Percentiles rank a stretch among this genome's conserved stretches.
Evolutionary conservation across 2,888 invertebrate genomes (phyloP).

Genomic region (Drosophila niveifrons): DNA sequence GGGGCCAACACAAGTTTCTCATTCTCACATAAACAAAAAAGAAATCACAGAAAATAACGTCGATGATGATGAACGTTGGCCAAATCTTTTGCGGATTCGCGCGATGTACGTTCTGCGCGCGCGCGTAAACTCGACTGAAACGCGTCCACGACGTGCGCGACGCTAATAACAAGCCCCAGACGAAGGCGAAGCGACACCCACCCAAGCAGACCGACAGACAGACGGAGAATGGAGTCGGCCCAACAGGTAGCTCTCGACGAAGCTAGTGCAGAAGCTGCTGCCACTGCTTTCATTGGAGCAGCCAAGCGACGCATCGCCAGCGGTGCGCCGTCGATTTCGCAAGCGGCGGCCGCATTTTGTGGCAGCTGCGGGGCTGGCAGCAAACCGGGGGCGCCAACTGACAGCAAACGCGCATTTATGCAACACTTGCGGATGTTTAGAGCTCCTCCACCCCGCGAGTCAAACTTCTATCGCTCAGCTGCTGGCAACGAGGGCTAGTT

Average conservation of each 20-base stretch:
- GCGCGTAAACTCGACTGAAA: constrained; percentile 75
- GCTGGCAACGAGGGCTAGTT: constrained; percentile 1
- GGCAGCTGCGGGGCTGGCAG: constrained; percentile 1
- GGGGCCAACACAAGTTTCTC: constrained; percentile 40
- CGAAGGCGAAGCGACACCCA: constrained; percentile 28
- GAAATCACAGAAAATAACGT: constrained; percentile 9
- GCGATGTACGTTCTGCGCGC: constrained; percentile 66
- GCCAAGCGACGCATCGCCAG: constrained; percentile 76
- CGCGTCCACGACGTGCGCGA: constrained; percentile 56
- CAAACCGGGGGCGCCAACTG: constrained; percentile 17
- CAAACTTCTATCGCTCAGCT: neutral
- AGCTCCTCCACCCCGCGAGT: constrained; percentile 27
- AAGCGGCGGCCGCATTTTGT: constrained; percentile 41
- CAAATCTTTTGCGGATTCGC: constrained; percentile 20
- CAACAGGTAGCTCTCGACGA: neutral
- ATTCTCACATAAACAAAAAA: constrained; percentile 44
- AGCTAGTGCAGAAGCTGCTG: constrained; percentile 8
- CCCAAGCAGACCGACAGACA: constrained; percentile 3
- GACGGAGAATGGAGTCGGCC: neutral
- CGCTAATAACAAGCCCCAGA: constrained; percentile 66
- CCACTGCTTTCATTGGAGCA: constrained; percentile 71
- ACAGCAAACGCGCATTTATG: constrained; percentile 65
- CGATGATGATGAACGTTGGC: constrained; percentile 9
- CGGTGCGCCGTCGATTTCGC: constrained; percentile 58
- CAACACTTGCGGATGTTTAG: constrained; percentile 62